Conservation (phyloP, 2,113 vertebrate species). For the Rhinolophus ferrumequinum region DNA sequence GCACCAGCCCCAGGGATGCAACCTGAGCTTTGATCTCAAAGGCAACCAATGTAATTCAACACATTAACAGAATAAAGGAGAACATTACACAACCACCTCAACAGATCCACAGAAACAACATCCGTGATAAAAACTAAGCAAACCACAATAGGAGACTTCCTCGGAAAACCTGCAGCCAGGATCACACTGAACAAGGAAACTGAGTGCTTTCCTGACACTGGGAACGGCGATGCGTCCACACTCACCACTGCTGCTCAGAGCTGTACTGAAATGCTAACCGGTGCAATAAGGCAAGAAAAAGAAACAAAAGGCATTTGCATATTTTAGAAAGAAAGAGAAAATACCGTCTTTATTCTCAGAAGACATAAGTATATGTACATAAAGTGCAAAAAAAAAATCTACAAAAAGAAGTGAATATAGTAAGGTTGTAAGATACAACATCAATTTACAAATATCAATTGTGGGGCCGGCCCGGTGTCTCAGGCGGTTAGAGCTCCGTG, state of each 20-base stretch:
- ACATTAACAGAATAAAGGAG: not conserved
- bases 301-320: not conserved
- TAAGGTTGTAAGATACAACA: too few species aligned
- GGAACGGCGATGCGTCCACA: fast-evolving
- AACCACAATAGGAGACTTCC: not conserved
- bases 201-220: fast-evolving
- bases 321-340: not conserved
- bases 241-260: not conserved
- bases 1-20: too few species aligned
- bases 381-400: not conserved
- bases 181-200: fast-evolving
- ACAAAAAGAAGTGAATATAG: too few species aligned
- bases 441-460: not conserved
- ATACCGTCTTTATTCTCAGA: not conserved
- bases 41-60: not conserved
- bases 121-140: fast-evolving
- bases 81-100: not conserved
- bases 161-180: fast-evolving
- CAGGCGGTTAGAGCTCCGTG: too few species aligned
- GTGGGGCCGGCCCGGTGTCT: too few species aligned
- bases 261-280: fast-evolving
- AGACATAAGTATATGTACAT: not conserved
- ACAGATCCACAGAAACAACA: not conserved
- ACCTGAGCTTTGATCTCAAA: too few species aligned
- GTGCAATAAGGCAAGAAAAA: not conserved